Evolutionary conservation across 1,140 invertebrate genomes (phyloP).

Genomic region (Rhopalosiphum padi): DNA sequence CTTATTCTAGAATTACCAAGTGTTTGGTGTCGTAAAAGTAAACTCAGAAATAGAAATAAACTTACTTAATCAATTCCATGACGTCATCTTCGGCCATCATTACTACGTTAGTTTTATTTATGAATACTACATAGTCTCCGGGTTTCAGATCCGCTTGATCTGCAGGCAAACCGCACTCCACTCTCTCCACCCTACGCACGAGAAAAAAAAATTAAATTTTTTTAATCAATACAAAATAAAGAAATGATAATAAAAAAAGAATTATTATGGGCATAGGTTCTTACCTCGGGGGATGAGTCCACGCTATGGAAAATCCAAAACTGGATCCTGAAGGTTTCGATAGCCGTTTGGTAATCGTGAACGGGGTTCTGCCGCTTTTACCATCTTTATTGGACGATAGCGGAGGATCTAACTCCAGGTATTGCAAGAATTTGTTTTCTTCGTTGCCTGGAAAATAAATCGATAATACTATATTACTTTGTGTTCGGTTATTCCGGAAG

Average conservation of each 20-base stretch:
- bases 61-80: conserved; percentile 79
- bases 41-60: conserved; percentile 51
- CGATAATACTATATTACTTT: background rate
- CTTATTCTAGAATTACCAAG: background rate
- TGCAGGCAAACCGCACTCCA: conserved; percentile 81
- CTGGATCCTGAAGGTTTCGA: conserved; percentile 69
- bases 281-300: conserved; percentile 82
- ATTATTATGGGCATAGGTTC: background rate
- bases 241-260: background rate
- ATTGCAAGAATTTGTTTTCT: conserved; percentile 73
- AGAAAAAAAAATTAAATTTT: background rate
- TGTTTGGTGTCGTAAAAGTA: background rate
- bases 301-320: conserved; percentile 89
- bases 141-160: conserved; percentile 79
- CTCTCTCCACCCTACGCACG: conserved; percentile 75
- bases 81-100: conserved; percentile 81
- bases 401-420: conserved; percentile 79
- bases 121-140: conserved; percentile 86
- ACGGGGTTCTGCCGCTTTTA: conserved; percentile 78
- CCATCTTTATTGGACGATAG: conserved; percentile 61
- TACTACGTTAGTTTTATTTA: conserved; percentile 84
- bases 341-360: conserved; percentile 77
- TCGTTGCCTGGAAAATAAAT: conserved; percentile 63
- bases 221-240: background rate
- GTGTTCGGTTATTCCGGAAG: background rate